Evolutionary conservation across 2,113 vertebrate species (phyloP), one percentile per base, ranked within the genome.

Genomic region (Phylloscopus trochiloides): DNA sequence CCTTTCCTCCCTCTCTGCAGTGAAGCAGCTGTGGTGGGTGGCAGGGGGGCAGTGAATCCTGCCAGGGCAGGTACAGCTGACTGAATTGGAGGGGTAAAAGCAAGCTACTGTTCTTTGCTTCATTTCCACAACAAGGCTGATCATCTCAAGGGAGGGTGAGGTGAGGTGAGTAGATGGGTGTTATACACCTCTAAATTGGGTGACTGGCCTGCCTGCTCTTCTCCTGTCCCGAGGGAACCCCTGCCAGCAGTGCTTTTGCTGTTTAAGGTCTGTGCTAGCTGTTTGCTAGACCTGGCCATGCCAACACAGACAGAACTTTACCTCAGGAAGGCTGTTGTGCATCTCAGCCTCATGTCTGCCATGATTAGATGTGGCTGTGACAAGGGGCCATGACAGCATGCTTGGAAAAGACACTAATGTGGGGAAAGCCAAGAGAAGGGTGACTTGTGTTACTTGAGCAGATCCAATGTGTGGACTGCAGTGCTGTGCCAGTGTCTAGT

Each of bases 61-160:
- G 25, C 29, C 24, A 17, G 38, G 24, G 17, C 43, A 40, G 17
- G 15, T 14, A 3, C 43, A 14, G 25, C 1, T 82, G 28, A 12
- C 26, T 42, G 25, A 43, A 20, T 2, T 40, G 45, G 19, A 16
- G 17, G 4, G 8, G 14, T 68, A 9, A 65, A 90, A 65, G 22
- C 10, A 52, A 78, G 28, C 12, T n/a, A 4, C 18, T 76, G 29
- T 34, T 76, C 58, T 86, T 43, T 72, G 57, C 25, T 80, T 51
- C 0, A 2, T 66, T 82, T 82, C 52, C 3, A 4, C 28, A 20
- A 8, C 3, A 59, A 26, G 6, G 20, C 4, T 4, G 4, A 45
- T 61, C 32, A 65, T 11, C 34, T 81, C 36, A 65, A 70, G 43
- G 59, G 28, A 66, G 6, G 14, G 5, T 36, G 50, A 38, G 14